Evolutionary conservation across 2,888 invertebrate genomes (phyloP).

Genomic region (Pandemis corylana): DNA sequence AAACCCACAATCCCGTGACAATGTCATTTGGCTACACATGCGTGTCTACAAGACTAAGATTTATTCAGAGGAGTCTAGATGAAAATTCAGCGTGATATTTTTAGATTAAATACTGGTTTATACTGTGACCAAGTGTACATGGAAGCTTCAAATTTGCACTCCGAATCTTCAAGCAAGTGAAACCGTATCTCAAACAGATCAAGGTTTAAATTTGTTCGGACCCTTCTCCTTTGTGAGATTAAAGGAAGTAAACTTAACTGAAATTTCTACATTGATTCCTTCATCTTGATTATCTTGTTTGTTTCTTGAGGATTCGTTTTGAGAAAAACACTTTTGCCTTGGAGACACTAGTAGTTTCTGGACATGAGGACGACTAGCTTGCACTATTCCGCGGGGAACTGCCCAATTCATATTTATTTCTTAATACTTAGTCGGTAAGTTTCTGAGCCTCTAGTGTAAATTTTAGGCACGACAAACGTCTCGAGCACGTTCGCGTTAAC

Average conservation of each 20-base stretch:
- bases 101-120: not conserved
- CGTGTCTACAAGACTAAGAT: too few relatives aligned
- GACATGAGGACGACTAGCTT: too few relatives aligned
- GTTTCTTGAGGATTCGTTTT: conserved; percentile 24
- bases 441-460: too few relatives aligned
- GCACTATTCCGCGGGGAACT: too few relatives aligned
- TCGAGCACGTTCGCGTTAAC: too few relatives aligned
- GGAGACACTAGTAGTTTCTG: too few relatives aligned
- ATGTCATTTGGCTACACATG: too few relatives aligned
- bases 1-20: too few relatives aligned
- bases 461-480: too few relatives aligned
- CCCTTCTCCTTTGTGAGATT: conserved; percentile 16
- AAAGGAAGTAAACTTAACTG: conserved; percentile 31
- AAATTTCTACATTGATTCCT: conserved; percentile 37
- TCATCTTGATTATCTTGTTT: conserved; percentile 36
- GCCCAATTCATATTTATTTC: too few relatives aligned
- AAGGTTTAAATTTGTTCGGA: conserved; percentile 4
- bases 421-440: too few relatives aligned
- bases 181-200: not conserved
- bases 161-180: not conserved
- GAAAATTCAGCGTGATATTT: not conserved
- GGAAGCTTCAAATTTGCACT: conserved; percentile 21
- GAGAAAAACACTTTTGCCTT: not conserved
- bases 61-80: too few relatives aligned
- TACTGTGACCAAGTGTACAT: conserved; percentile 9